Percentiles rank a stretch among this genome's conserved stretches.
These are phyloP conservation scores for Harpagoxenus sublaevis DNA, from an alignment of 2,888 invertebrate species.

Conservation along the genomic window DNA sequence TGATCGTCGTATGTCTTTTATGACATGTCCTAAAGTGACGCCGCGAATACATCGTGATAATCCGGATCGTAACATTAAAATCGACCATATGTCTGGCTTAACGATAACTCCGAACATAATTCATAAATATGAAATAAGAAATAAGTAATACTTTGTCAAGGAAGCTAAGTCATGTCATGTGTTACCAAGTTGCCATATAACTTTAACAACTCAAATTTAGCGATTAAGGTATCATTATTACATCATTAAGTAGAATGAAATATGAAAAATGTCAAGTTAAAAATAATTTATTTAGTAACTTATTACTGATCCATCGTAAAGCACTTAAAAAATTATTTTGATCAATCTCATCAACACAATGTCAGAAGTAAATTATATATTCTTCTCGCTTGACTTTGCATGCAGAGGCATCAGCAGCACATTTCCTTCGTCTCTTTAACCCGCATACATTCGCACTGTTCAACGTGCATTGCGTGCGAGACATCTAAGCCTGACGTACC, in stretches of 20 bases:
- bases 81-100: no score
- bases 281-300: not conserved
- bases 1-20: slow-evolving; percentile 46
- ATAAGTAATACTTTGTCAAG: not conserved
- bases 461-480: slow-evolving; percentile 40
- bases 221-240: no score
- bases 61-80: slow-evolving; percentile 13
- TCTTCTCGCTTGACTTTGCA: not conserved
- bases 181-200: not conserved
- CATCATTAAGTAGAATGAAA: not conserved
- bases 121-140: not conserved
- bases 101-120: not conserved
- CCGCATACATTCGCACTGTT: not conserved
- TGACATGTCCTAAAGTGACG: slow-evolving; percentile 15
- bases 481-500: slow-evolving; percentile 25
- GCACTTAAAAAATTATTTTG: not conserved
- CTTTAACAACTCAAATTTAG: not conserved
- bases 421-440: slow-evolving; percentile 28
- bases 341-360: no score
- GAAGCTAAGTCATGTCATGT: not conserved
- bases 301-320: not conserved
- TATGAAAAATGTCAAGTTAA: not conserved
- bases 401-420: slow-evolving; percentile 23
- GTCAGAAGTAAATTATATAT: slow-evolving; percentile 11
- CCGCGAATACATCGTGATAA: slow-evolving; percentile 10